Evolutionary conservation across 2,888 invertebrate genomes (phyloP), one percentile per base, ranked within the genome.

Genomic region (Geotrupes spiniger): DNA sequence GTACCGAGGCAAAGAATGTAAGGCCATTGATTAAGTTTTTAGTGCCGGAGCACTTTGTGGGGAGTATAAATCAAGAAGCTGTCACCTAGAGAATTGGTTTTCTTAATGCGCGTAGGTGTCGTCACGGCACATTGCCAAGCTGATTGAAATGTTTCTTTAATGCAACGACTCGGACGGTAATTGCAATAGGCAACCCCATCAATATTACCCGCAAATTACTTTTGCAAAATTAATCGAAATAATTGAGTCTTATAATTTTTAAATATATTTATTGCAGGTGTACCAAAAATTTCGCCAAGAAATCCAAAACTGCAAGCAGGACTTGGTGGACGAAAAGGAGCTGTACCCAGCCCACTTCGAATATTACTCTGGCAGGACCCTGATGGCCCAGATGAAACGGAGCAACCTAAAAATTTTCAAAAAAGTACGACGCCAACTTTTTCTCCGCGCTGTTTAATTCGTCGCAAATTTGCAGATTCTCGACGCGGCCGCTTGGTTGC

Each of bases 271-370:
- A 8, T 37, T 42, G 12, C 51, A 85, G 83, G 79, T 89, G 1
- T 89, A 88, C 81, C 76, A 80, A 38, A 80, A 89, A 76, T 89
- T 92, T 64, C 80, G 80, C 51, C 79, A 83, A 11, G 89, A 90
- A 64, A 82, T 93, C 41, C 82, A 87, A 51, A 79, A 78, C 11
- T 81, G 84, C 0, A 89, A 89, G 66, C 81, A 83, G 57, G 85
- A 87, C 54, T 74, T 87, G 58, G 76, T 85, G 39, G 71, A 77
- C 1, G 79, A 81, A 4, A 76, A 78, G 1, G 78, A 82, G 41
- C 74, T 79, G 56, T 79, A 83, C 61, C 81, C 87, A 0, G 78
- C 83, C 0, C 79, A 82, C 56, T 74, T 88, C 60, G 89, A 91
- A 0, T 80, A 81, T 37, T 86, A 80, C 64, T 79, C 88, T 0